A percentile compares a stretch with the other conserved stretches of the same genome.
phyloP scores from a whole-genome alignment of 2,113 vertebrate species.

The Sebastes fasciatus region DNA sequence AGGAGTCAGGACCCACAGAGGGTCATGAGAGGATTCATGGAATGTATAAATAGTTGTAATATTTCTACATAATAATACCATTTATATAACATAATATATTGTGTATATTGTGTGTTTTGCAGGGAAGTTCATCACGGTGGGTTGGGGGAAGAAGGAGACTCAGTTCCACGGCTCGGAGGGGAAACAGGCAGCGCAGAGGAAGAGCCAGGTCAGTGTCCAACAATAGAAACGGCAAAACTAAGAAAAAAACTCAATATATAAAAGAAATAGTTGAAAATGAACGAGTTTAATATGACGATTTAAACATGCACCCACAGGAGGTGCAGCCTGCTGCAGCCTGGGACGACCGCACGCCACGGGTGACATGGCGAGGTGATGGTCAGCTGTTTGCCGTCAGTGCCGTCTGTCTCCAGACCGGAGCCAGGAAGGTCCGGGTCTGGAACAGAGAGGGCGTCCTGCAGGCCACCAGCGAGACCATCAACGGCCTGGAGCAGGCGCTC shows the following conservation, averaged over 20 bases:
- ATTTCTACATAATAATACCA: not conserved
- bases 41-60: not conserved
- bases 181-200: slow-evolving; percentile 90
- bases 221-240: not conserved
- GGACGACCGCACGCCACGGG: slow-evolving; percentile 88
- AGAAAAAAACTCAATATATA: too few species aligned
- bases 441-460: slow-evolving; percentile 91
- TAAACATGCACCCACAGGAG: slow-evolving; percentile 78
- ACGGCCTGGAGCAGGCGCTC: slow-evolving; percentile 91
- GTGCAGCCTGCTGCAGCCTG: slow-evolving; percentile 85
- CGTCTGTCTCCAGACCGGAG: slow-evolving; percentile 90
- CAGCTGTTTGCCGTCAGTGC: slow-evolving; percentile 94
- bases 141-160: slow-evolving; percentile 98
- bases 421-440: slow-evolving; percentile 75
- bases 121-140: slow-evolving; percentile 94
- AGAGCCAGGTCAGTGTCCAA: slow-evolving; percentile 71
- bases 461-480: slow-evolving; percentile 92
- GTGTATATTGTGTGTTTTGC: slow-evolving; percentile 41
- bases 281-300: too few species aligned
- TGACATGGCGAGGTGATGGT: slow-evolving; percentile 96
- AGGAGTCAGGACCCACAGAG: not conserved
- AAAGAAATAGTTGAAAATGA: rapidly evolving
- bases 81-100: not conserved
- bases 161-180: slow-evolving; percentile 98
- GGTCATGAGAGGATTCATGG: not conserved